Conservation (phyloP, 2,888 invertebrate genomes). For the Molorchus minor region DNA sequence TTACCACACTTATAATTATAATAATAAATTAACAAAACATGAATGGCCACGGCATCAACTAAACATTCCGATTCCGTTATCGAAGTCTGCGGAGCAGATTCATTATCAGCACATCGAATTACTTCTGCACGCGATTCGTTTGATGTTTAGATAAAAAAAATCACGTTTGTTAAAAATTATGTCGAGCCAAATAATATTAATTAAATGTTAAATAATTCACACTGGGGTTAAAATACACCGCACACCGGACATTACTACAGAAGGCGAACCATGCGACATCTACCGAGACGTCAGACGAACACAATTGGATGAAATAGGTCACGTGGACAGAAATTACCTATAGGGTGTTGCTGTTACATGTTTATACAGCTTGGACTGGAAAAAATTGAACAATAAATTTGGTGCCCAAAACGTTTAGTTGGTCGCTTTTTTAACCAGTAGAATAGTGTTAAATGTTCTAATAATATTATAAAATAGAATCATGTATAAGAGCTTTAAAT, state of each 20-base stretch:
- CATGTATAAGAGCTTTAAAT: too few species aligned
- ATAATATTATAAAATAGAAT: too few species aligned
- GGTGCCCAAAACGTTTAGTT: too few species aligned
- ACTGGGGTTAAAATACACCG: conserved; percentile 48
- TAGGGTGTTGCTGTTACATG: too few species aligned
- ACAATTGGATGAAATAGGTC: conserved; percentile 18
- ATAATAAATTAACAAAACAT: conserved; percentile 58
- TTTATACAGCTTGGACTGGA: too few species aligned
- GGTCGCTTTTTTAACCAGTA: too few species aligned
- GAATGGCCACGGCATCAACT: conserved; percentile 60
- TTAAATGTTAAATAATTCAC: conserved; percentile 40
- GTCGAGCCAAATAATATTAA: conserved; percentile 34
- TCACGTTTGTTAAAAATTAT: too few species aligned
- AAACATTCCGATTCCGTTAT: conserved; percentile 42
- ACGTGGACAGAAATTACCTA: too few species aligned
- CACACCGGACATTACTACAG: conserved; percentile 35
- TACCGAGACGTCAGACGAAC: conserved; percentile 17
- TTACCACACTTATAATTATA: conserved; percentile 39
- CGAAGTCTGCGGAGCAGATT: conserved; percentile 19
- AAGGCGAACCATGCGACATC: conserved; percentile 16
- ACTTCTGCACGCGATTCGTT: conserved; percentile 14
- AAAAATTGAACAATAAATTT: too few species aligned
- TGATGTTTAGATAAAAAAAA: conserved; percentile 2
- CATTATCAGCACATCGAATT: conserved; percentile 13
- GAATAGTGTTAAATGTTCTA: too few species aligned